Conservation (phyloP, 2,888 invertebrate genomes). For the Eupeodes latifasciatus region DNA sequence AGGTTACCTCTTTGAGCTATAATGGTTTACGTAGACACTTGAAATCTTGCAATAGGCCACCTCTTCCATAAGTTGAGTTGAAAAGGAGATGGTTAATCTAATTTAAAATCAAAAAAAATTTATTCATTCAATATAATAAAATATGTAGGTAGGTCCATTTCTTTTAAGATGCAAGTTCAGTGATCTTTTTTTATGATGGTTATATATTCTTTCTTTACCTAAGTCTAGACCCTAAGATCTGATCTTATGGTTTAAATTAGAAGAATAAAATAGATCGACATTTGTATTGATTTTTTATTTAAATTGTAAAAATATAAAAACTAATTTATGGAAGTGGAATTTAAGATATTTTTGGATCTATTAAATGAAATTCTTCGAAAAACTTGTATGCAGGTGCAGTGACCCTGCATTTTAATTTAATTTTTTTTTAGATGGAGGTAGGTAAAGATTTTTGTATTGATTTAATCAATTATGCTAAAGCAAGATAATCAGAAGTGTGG, state of each 20-base stretch:
- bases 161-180: constrained; percentile 1
- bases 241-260: not conserved
- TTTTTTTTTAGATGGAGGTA: no score
- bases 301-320: not conserved
- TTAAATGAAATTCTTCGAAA: no score
- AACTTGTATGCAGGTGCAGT: no score
- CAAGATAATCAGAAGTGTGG: no score
- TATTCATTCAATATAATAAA: not conserved
- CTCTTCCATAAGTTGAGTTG: not conserved
- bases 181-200: not conserved
- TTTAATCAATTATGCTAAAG: no score
- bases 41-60: not conserved
- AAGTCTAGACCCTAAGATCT: not conserved
- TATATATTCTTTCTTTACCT: not conserved
- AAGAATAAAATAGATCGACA: not conserved
- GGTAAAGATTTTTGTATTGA: not conserved
- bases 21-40: not conserved
- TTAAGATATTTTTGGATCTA: no score
- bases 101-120: not conserved
- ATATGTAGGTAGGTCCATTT: not conserved
- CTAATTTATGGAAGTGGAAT: no score
- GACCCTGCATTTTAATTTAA: no score
- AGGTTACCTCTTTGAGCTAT: not conserved
- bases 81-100: not conserved
- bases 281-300: not conserved